phyloP scores from a whole-genome alignment of 2,113 vertebrate species.

The Brevimyrus niger region DNA sequence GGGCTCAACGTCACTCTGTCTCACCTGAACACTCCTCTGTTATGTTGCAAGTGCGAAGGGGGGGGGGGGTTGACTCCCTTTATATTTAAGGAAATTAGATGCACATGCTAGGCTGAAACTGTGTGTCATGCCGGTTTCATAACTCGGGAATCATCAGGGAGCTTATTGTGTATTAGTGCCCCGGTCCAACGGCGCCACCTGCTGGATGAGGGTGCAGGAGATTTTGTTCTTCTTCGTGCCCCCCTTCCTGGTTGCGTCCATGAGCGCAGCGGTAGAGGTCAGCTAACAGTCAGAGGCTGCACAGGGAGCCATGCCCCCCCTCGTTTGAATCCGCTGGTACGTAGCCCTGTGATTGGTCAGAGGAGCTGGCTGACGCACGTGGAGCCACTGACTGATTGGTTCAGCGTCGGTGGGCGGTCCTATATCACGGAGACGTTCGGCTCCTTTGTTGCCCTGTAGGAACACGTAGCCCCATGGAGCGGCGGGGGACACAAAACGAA shows the following conservation, averaged over 20 bases:
- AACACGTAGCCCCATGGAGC: not conserved
- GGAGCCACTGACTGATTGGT: not conserved
- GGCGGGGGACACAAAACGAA: not conserved
- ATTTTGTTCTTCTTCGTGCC: not conserved
- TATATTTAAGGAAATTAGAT: not conserved
- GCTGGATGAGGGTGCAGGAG: not conserved
- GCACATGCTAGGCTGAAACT: not conserved
- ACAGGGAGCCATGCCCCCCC: not conserved
- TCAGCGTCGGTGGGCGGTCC: not conserved
- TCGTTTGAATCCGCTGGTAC: not conserved
- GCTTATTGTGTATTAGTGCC: not conserved
- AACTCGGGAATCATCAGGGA: not conserved
- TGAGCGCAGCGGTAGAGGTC: not conserved
- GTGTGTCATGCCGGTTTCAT: not conserved
- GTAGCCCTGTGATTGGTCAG: not conserved
- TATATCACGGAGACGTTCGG: not conserved
- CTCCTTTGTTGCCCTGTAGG: not conserved
- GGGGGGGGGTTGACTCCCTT: not conserved
- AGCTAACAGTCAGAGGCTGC: not conserved
- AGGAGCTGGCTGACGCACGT: not conserved
- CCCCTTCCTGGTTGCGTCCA: not conserved
- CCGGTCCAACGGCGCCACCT: not conserved
- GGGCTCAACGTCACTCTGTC: not conserved
- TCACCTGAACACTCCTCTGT: not conserved
- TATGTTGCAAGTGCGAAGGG: not conserved